Evolutionary conservation across 2,797 vertebrate genomes (phyloP).

Genomic region (Hoplostethus atlanticus): DNA sequence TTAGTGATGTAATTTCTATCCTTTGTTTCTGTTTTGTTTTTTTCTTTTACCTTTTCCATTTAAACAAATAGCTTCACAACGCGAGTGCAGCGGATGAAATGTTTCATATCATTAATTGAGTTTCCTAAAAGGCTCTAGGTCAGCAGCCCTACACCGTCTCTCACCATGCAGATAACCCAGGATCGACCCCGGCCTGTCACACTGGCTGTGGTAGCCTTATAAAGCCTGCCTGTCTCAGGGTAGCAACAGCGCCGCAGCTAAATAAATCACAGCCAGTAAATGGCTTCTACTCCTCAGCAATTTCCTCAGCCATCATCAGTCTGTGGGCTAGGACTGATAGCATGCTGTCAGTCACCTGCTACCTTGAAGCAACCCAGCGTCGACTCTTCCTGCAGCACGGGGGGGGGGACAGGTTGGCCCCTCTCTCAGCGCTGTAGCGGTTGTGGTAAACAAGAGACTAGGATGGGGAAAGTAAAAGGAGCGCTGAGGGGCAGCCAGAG

Average conservation of each 20-base stretch:
- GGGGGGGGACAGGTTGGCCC: constrained; percentile 3
- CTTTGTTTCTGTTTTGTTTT: not conserved
- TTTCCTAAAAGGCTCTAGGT: constrained; percentile 15
- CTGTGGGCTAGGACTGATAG: constrained; percentile 56
- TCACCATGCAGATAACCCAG: constrained; percentile 35
- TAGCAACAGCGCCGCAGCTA: constrained; percentile 55
- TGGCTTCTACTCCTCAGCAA: constrained; percentile 62
- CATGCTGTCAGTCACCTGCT: constrained; percentile 51
- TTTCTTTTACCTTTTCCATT: not conserved
- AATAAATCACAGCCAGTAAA: constrained; percentile 73
- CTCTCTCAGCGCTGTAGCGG: constrained; percentile 18
- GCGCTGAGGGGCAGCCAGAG: constrained; percentile 33
- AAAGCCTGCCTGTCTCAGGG: constrained; percentile 57
- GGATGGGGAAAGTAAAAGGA: constrained; percentile 23
- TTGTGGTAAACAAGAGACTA: not conserved
- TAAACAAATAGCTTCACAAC: not conserved
- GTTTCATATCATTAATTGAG: constrained; percentile 23
- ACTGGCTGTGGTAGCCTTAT: constrained; percentile 42
- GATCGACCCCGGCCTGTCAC: constrained; percentile 45
- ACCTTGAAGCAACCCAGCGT: constrained; percentile 24
- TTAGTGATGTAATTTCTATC: not conserved
- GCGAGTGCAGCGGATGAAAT: constrained; percentile 5
- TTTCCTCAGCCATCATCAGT: constrained; percentile 68
- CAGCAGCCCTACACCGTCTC: constrained; percentile 18
- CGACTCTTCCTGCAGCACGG: constrained; percentile 12